Evolutionary conservation across 1,140 invertebrate genomes (phyloP).

Genomic region (Ylistrum balloti): DNA sequence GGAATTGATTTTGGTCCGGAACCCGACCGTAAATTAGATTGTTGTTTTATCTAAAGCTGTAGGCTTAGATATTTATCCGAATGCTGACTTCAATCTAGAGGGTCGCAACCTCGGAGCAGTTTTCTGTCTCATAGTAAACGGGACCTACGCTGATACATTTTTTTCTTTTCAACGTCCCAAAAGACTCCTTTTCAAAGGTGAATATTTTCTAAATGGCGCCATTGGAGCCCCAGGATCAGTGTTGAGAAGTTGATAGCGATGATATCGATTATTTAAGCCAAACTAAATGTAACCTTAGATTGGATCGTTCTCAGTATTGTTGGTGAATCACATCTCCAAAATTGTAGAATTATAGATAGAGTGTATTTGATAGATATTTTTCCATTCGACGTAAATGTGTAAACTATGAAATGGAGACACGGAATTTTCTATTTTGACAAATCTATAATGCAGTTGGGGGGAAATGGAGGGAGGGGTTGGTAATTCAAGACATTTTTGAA

Average conservation of each 20-base stretch:
- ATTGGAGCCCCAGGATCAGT: background rate
- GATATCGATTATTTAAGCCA: background rate
- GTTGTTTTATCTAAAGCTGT: background rate
- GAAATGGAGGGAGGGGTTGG: too few relatives aligned
- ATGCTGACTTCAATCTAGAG: background rate
- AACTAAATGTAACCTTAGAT: background rate
- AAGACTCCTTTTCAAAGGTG: background rate
- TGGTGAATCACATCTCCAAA: too few relatives aligned
- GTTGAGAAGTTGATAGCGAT: background rate
- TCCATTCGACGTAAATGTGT: too few relatives aligned
- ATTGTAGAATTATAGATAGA: too few relatives aligned
- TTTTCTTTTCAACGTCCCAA: background rate
- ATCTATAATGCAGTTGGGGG: too few relatives aligned
- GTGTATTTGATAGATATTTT: too few relatives aligned
- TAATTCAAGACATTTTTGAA: too few relatives aligned
- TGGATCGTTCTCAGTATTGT: background rate
- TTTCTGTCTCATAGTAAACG: slow-evolving; percentile 13
- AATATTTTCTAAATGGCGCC: background rate
- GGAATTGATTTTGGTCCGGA: background rate
- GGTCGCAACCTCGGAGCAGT: background rate
- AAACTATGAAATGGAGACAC: too few relatives aligned
- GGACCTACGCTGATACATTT: background rate
- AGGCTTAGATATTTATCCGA: background rate
- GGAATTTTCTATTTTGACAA: too few relatives aligned
- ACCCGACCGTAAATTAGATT: slow-evolving; percentile 26